phyloP scores from a whole-genome alignment of 2,113 vertebrate genomes.

The Chloropsis hardwickii region DNA sequence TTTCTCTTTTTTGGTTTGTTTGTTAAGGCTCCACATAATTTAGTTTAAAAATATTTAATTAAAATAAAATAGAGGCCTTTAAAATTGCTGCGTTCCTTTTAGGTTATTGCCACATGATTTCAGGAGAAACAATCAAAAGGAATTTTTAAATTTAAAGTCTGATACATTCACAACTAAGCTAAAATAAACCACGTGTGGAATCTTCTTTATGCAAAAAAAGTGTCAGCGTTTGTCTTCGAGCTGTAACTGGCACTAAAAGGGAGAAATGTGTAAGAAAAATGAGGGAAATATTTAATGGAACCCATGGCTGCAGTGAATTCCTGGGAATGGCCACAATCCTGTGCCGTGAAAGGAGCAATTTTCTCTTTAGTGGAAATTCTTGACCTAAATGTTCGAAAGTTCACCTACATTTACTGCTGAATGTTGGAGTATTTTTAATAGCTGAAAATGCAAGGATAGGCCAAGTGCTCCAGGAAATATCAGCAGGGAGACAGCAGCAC shows the following conservation, averaged over 20 bases:
- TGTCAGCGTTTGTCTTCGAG: background rate
- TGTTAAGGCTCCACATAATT: background rate
- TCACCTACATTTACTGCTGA: background rate
- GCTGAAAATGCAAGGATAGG: background rate
- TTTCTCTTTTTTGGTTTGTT: background rate
- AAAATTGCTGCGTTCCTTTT: background rate
- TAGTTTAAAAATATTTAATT: background rate
- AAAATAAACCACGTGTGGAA: background rate
- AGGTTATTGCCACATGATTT: background rate
- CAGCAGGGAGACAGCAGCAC: background rate
- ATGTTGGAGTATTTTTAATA: background rate
- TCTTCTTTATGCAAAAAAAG: background rate
- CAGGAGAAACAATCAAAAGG: background rate
- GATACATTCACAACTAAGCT: background rate
- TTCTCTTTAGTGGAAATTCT: background rate
- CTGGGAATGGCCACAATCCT: background rate
- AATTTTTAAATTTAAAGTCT: background rate
- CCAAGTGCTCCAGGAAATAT: background rate
- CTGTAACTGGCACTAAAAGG: background rate
- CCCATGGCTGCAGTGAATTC: background rate
- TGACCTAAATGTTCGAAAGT: background rate
- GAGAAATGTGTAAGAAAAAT: background rate
- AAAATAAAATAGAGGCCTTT: background rate
- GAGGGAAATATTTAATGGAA: background rate
- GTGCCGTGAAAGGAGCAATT: background rate